Evolutionary conservation across 2,797 vertebrate species (phyloP).

Genomic region (Phrynocephalus vlangalii): DNA sequence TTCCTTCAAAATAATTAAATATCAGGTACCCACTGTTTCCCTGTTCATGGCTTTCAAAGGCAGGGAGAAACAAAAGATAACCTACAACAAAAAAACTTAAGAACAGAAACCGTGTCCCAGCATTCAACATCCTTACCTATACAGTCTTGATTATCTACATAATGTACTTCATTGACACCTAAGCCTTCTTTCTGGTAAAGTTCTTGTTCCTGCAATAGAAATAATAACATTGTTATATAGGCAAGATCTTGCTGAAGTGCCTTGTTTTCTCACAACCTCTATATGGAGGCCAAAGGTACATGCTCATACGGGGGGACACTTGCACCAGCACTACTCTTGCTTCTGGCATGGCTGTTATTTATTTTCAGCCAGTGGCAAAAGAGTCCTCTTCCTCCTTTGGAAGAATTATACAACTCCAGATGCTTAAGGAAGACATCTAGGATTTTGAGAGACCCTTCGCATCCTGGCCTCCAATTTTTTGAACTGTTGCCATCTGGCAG

Average conservation of each 20-base stretch:
- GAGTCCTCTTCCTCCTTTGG: no score
- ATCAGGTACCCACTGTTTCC: background rate
- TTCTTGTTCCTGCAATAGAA: constrained; percentile 88
- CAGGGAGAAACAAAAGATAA: background rate
- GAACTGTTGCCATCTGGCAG: no score
- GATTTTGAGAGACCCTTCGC: no score
- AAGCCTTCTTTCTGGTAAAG: constrained; percentile 95
- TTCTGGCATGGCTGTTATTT: background rate
- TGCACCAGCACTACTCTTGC: background rate
- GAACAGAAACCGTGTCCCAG: background rate
- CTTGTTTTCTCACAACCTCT: background rate
- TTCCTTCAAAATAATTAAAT: background rate
- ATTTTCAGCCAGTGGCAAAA: background rate
- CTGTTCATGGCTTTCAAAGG: background rate
- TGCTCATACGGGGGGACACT: background rate
- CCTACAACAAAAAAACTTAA: background rate
- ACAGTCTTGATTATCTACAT: constrained; percentile 98
- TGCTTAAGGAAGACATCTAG: no score
- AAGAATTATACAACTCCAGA: no score
- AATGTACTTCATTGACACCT: constrained; percentile 97
- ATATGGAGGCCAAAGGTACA: background rate
- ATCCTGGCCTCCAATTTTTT: no score
- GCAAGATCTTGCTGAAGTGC: background rate
- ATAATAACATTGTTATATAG: constrained; percentile 19
- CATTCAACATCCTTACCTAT: constrained; percentile 83